These are phyloP conservation scores for Galerucella pusilla DNA, from an alignment of 2,888 invertebrate genomes.

Conservation along the genomic window DNA sequence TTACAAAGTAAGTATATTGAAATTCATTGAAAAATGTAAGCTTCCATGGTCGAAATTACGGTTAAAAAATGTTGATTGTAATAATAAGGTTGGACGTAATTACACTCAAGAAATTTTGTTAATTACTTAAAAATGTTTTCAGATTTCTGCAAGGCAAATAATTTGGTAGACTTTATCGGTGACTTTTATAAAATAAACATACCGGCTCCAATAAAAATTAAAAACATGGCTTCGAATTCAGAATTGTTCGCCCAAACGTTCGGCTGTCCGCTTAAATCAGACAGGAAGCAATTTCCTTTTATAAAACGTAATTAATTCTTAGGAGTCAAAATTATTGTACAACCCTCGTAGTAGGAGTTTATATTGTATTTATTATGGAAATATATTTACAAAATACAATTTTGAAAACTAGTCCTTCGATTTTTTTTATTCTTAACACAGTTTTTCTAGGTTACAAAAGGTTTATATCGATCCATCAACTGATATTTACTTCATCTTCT, in stretches of 20 bases:
- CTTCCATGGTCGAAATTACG: no score
- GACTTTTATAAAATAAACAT: constrained; percentile 25
- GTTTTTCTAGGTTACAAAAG: no score
- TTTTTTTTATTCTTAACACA: background rate
- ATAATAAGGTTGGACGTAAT: no score
- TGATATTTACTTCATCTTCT: no score
- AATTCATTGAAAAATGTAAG: background rate
- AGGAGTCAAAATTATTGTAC: background rate
- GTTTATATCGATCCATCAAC: no score
- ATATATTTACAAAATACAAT: background rate
- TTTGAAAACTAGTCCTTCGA: background rate
- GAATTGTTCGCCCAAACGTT: constrained; percentile 23
- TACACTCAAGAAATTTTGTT: background rate
- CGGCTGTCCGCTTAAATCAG: background rate
- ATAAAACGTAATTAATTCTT: background rate
- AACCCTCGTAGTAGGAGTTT: background rate
- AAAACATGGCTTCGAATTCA: constrained; percentile 32
- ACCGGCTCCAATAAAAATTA: constrained; percentile 30
- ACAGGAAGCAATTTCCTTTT: constrained; percentile 24
- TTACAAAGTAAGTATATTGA: constrained; percentile 27
- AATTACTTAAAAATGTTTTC: background rate
- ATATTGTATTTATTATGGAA: background rate
- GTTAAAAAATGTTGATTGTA: no score
- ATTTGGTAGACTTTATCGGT: constrained; percentile 24
- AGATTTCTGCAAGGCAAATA: constrained; percentile 26